A percentile compares a stretch with the other conserved stretches of the same genome.
Conservation (phyloP, 2,888 invertebrate species). For the Ichneumoninae sp. region DNA sequence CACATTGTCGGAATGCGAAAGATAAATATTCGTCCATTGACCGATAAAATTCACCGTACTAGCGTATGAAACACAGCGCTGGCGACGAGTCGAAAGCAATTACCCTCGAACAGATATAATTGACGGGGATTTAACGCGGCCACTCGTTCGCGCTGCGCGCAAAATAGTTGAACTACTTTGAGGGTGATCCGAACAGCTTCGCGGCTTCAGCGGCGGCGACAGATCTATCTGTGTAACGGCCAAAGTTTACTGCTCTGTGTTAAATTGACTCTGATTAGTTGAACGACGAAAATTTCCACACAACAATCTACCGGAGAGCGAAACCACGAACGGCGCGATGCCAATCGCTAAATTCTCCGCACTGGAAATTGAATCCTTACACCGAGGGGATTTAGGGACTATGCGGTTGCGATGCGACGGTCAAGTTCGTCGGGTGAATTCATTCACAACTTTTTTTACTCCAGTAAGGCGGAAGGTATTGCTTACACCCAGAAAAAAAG, state of each 20-base stretch:
- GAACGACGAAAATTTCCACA: background rate
- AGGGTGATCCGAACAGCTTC: background rate
- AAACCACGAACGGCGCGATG: background rate
- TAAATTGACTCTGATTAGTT: background rate
- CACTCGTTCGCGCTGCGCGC: background rate
- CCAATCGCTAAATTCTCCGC: background rate
- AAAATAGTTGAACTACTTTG: constrained; percentile 1
- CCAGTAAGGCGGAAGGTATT: too few relatives aligned
- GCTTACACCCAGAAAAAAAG: too few relatives aligned
- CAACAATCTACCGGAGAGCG: background rate
- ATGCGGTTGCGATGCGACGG: too few relatives aligned
- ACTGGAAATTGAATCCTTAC: constrained; percentile 57
- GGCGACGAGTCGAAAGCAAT: constrained; percentile 48
- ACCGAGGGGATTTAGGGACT: constrained; percentile 1
- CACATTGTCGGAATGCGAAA: background rate
- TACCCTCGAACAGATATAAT: constrained; percentile 47
- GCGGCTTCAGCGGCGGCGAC: background rate
- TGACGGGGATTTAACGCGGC: constrained; percentile 1
- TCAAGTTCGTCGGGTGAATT: too few relatives aligned
- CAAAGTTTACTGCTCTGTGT: background rate
- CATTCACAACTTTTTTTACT: too few relatives aligned
- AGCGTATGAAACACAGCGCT: background rate
- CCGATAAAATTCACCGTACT: constrained; percentile 45
- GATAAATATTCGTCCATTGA: constrained; percentile 39
- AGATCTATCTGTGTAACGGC: background rate